These are phyloP conservation scores for Eutrigla gurnardus DNA, from an alignment of 2,797 vertebrate species.

Conservation along the genomic window DNA sequence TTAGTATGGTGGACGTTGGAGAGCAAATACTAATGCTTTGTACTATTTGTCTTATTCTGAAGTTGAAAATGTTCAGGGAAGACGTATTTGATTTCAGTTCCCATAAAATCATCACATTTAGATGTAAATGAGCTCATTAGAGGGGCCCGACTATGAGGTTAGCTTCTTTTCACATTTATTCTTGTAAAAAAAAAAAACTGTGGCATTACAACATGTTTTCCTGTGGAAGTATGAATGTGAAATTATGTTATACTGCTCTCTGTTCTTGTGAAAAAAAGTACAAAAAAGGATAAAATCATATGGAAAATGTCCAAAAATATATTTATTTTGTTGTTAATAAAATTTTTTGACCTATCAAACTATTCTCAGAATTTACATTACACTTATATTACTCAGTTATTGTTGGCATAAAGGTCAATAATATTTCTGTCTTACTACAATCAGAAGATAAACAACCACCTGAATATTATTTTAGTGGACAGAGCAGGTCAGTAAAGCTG, in stretches of 20 bases:
- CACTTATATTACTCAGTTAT: neutral
- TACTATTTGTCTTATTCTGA: conserved; percentile 13
- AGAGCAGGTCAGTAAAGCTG: no score
- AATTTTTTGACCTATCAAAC: neutral
- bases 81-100: conserved; percentile 57
- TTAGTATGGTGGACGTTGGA: conserved; percentile 6
- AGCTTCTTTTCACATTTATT: conserved; percentile 68
- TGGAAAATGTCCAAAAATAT: neutral
- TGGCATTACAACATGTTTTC: neutral
- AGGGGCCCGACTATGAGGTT: conserved; percentile 52
- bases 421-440: neutral
- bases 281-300: neutral
- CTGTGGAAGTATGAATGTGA: neutral
- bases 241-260: neutral
- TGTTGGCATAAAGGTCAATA: neutral
- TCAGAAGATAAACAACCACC: neutral
- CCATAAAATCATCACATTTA: conserved; percentile 69
- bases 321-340: neutral
- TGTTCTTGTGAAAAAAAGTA: neutral
- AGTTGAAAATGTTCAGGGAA: conserved; percentile 21
- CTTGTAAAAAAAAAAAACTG: conserved; percentile 50
- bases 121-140: conserved; percentile 74
- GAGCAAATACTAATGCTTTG: neutral
- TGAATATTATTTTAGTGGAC: neutral
- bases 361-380: neutral